Conservation (phyloP, 2,797 vertebrate species). For the Nothura maculosa region DNA sequence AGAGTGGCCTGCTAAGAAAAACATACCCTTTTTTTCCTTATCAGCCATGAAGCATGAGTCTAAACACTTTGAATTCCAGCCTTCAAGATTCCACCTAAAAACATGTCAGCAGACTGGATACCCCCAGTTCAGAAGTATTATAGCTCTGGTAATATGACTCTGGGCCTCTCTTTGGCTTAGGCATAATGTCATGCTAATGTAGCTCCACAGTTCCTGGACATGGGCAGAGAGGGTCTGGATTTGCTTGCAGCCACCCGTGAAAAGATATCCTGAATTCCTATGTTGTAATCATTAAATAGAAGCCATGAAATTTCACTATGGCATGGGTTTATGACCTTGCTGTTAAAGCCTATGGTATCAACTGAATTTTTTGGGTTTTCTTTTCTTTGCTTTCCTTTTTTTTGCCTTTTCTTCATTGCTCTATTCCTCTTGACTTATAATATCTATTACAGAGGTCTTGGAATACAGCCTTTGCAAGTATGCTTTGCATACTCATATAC, state of each 20-base stretch:
- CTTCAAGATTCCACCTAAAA: neutral
- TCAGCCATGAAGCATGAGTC: constrained; percentile 34
- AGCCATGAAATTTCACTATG: neutral
- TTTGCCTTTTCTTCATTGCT: neutral
- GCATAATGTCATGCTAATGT: neutral
- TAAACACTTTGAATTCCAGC: constrained; percentile 61
- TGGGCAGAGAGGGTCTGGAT: neutral
- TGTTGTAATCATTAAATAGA: neutral
- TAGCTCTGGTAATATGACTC: accelerated
- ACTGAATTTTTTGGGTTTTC: neutral
- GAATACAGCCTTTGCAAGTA: neutral
- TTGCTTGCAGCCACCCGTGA: neutral
- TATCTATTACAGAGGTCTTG: neutral
- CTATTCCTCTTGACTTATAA: neutral
- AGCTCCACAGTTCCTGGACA: neutral
- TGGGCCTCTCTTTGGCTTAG: accelerated
- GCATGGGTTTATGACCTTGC: neutral
- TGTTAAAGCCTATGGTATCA: neutral
- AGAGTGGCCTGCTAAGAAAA: constrained; percentile 14
- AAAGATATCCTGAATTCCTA: neutral
- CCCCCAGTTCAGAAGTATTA: neutral
- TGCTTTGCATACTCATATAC: neutral
- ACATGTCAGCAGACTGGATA: accelerated
- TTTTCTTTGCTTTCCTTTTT: no score
- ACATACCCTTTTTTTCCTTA: neutral